Conservation (phyloP, 2,888 invertebrate genomes). For the Hemistola chrysoprasaria region DNA sequence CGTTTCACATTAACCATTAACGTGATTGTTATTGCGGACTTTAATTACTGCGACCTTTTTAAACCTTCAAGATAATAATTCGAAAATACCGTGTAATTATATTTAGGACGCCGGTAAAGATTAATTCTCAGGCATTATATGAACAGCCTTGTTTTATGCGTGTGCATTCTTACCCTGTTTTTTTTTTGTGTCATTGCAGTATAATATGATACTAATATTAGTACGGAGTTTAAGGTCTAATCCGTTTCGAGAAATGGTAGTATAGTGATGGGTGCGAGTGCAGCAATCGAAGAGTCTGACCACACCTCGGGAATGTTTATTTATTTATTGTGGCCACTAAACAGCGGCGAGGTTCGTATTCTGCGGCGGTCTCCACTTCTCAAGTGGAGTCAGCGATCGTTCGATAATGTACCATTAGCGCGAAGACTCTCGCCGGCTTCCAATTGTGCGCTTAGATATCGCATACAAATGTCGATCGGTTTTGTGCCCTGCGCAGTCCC, state of each 20-base stretch:
- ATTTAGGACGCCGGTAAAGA: slow-evolving; percentile 53
- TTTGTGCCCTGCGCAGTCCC: slow-evolving; percentile 43
- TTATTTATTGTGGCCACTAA: slow-evolving; percentile 69
- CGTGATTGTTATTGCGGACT: slow-evolving; percentile 61
- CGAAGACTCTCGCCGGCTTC: slow-evolving; percentile 79
- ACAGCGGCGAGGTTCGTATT: slow-evolving; percentile 70
- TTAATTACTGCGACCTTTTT: slow-evolving; percentile 74
- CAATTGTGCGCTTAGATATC: slow-evolving; percentile 81
- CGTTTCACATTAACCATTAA: slow-evolving; percentile 54
- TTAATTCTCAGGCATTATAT: slow-evolving; percentile 35
- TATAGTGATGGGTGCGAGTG: slow-evolving; percentile 19
- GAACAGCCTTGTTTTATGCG: slow-evolving; percentile 17
- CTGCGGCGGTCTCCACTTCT: slow-evolving; percentile 73
- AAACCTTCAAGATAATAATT: slow-evolving; percentile 55
- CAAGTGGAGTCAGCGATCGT: slow-evolving; percentile 65
- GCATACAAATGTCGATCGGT: slow-evolving; percentile 81
- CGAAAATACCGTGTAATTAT: slow-evolving; percentile 60
- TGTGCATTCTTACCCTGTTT: slow-evolving; percentile 12
- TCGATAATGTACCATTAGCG: slow-evolving; percentile 81
- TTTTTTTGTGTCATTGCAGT: slow-evolving; percentile 1
- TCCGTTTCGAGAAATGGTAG: slow-evolving; percentile 15
- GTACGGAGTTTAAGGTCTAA: slow-evolving; percentile 11
- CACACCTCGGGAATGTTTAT: slow-evolving; percentile 46
- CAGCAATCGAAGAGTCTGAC: slow-evolving; percentile 19
- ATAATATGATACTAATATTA: slow-evolving; percentile 6